Evolutionary conservation across 35 echinoderm and acorn worm genomes (phyloP).

Genomic region (Holothuria glaberrima): DNA sequence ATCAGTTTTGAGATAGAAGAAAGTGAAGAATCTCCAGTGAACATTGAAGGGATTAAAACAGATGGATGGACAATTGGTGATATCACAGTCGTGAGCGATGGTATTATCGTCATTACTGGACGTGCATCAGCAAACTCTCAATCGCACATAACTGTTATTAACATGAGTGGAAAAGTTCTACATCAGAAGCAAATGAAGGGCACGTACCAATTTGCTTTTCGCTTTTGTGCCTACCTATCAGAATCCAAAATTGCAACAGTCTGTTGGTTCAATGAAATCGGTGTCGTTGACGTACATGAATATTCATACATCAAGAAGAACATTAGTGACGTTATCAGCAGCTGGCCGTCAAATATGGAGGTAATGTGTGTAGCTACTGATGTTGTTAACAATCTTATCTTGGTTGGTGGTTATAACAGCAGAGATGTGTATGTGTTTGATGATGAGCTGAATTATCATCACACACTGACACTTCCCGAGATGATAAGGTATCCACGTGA

Average conservation of each 20-base stretch:
- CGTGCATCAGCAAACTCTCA: neutral
- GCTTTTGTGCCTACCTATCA: neutral
- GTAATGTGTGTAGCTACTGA: neutral
- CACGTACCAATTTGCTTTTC: neutral
- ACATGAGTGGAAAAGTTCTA: neutral
- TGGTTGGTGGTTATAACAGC: neutral
- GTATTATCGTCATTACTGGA: conserved; percentile 1
- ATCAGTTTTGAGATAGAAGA: neutral
- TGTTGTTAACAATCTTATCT: neutral
- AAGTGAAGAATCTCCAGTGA: too few relatives aligned
- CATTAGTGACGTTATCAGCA: too few relatives aligned
- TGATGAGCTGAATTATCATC: neutral
- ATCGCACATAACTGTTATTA: conserved; percentile 6
- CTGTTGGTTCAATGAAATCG: neutral
- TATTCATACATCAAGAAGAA: too few relatives aligned
- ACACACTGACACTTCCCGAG: neutral
- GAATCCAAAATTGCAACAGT: too few relatives aligned
- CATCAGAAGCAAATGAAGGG: neutral
- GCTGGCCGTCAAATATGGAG: neutral
- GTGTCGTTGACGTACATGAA: neutral
- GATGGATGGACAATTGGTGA: neutral
- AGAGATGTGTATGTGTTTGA: conserved; percentile 21
- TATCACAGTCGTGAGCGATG: neutral
- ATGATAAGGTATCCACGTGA: neutral
- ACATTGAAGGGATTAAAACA: too few relatives aligned